Base-by-base conservation (phyloP, 2,797 vertebrate species). In the Gouania willdenowi region DNA sequence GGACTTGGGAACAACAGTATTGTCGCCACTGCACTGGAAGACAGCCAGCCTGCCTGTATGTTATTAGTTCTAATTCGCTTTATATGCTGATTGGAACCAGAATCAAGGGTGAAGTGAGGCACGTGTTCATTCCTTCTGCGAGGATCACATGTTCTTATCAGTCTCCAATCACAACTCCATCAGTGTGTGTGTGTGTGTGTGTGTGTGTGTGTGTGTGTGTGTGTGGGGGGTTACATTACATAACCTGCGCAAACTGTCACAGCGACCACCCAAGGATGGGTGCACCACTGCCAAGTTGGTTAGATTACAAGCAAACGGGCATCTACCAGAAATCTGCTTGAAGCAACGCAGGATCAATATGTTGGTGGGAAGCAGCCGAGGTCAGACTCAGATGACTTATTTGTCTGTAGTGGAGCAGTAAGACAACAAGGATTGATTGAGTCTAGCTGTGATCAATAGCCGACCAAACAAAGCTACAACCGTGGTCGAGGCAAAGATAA, bases 41-140 rank as follows among this genome's bases (percentile, higher is more conserved):
- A 18, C 58, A 40, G 68, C 56, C 65, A 30, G 59, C 63, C 44
- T 52, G 67, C 51, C 43, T 63, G 37, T 53, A 75, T 66, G 81
- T 66, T 82, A 77, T 83, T 82, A 82, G 49, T 31, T 50, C 62
- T 71, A 78, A 82, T 85, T 82, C 85, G 71, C 75, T 80, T 77
- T 81, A 77, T 81, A 77, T 77, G 66, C 38, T 60, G 56, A 73
- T 56, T 59, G 41, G 61, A 67, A 63, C 66, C 50, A 41, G 68
- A 67, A 79, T 74, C 66, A 68, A 53, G 48, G 42, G 52, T 58
- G 76, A 79, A 78, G 59, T 34, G 72, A 69, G 38, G 53, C 62
- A 2, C 66, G 66, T 14, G 59, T 61, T 76, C 66, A 78, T 71
- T 61, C 78, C 76, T n/a, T 71, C 71, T 38, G 51, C 56, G 30